These are phyloP conservation scores for Trimorus sp. DNA, from an alignment of 2,888 invertebrate genomes.

Conservation along the genomic window DNA sequence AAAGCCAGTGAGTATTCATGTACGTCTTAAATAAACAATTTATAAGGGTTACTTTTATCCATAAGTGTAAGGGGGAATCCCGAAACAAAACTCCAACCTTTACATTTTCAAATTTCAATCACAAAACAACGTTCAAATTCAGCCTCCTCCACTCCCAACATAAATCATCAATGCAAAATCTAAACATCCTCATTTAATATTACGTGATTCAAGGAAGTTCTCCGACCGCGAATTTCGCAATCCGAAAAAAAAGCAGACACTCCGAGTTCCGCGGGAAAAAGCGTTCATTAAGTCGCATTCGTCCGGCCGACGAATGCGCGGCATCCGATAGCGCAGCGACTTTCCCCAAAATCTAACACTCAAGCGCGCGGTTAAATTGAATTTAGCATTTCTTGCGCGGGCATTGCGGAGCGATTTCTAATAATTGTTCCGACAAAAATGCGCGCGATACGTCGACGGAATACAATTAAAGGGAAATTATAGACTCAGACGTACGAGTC, in stretches of 20 bases:
- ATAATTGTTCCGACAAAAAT: constrained; percentile 37
- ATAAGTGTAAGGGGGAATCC: too few species aligned
- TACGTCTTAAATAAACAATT: too few species aligned
- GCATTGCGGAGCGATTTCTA: constrained; percentile 28
- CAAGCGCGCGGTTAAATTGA: constrained; percentile 26
- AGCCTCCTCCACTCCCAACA: too few species aligned
- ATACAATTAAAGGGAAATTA: constrained; percentile 49
- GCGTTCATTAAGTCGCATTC: constrained; percentile 11
- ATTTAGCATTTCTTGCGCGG: constrained; percentile 22
- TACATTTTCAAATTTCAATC: too few species aligned
- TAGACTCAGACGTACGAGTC: constrained; percentile 20
- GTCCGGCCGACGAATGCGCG: constrained; percentile 5
- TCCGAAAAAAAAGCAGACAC: neutral
- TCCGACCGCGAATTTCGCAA: too few species aligned
- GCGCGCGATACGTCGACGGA: constrained; percentile 22
- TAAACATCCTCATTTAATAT: too few species aligned
- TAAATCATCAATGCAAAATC: too few species aligned
- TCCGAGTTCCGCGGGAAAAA: neutral
- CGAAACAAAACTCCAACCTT: too few species aligned
- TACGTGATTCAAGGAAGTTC: too few species aligned
- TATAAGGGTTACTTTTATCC: too few species aligned
- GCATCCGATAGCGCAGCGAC: constrained; percentile 23
- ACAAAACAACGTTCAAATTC: too few species aligned
- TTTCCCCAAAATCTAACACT: constrained; percentile 42
- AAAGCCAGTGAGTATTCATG: too few species aligned